phyloP scores from a whole-genome alignment of 2,888 invertebrate species.

The Phytoseiulus persimilis region DNA sequence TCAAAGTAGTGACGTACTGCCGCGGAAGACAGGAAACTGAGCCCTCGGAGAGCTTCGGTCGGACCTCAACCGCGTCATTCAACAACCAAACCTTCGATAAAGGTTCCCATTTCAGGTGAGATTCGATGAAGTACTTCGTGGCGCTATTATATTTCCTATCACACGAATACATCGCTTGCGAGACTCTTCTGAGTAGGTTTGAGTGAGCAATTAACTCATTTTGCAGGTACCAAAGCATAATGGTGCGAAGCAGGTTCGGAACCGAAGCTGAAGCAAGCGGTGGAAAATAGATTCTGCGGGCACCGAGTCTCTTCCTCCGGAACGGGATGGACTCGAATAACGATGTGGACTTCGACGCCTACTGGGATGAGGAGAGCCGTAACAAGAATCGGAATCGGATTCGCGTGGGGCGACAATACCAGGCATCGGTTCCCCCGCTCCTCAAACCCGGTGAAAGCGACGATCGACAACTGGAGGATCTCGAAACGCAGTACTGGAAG shows the following conservation, averaged over 20 bases:
- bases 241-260: neutral
- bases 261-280: neutral
- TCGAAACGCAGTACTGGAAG: constrained; percentile 46
- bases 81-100: too few species aligned
- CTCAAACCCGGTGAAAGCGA: constrained; percentile 46
- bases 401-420: constrained; percentile 47
- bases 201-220: too few species aligned
- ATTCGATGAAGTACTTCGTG: too few species aligned
- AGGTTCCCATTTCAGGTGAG: too few species aligned
- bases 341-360: constrained; percentile 47
- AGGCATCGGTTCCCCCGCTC: constrained; percentile 45
- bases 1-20: too few species aligned
- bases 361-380: constrained; percentile 46
- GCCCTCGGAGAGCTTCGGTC: too few species aligned
- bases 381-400: constrained; percentile 47
- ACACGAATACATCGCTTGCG: too few species aligned
- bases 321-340: constrained; percentile 16
- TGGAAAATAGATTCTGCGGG: neutral
- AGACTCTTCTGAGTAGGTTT: too few species aligned
- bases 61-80: too few species aligned
- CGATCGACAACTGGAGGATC: constrained; percentile 45
- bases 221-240: neutral
- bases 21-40: too few species aligned
- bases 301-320: neutral
- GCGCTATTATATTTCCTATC: too few species aligned